Evolutionary conservation across 2,113 vertebrate genomes (phyloP).

Genomic region (Cettia cetti): DNA sequence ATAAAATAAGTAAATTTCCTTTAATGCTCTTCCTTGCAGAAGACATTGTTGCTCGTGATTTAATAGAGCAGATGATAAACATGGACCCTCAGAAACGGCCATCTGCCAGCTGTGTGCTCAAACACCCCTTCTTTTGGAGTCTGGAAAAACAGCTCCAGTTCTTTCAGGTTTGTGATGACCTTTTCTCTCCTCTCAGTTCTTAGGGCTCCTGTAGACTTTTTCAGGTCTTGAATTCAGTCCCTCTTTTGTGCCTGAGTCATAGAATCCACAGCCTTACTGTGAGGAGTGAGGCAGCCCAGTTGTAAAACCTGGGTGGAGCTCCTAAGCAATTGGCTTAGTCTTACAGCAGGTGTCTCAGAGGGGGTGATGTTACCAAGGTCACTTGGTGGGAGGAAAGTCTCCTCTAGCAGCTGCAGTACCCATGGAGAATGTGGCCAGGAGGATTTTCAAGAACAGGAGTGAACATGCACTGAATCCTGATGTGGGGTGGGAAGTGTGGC

Average conservation of each 20-base stretch:
- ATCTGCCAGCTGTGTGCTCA: constrained; percentile 86
- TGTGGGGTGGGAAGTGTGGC: background rate
- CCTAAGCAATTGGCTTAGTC: background rate
- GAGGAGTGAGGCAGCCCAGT: background rate
- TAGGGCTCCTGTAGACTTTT: background rate
- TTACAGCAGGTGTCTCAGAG: background rate
- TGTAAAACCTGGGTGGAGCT: background rate
- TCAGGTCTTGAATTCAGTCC: background rate
- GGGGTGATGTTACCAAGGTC: background rate
- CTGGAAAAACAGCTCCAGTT: constrained; percentile 96
- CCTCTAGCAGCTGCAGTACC: background rate
- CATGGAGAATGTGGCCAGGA: rapidly evolving
- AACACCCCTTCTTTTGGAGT: constrained; percentile 96
- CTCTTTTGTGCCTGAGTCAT: background rate
- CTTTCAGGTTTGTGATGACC: constrained; percentile 84
- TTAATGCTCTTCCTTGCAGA: constrained; percentile 65
- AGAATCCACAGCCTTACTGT: background rate
- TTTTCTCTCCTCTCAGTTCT: background rate
- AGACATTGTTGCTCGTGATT: constrained; percentile 84
- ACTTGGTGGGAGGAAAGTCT: background rate
- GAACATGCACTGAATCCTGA: background rate
- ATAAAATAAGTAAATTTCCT: background rate
- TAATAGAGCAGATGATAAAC: constrained; percentile 92
- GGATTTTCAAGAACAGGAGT: background rate
- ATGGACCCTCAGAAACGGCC: constrained; percentile 89